These are phyloP conservation scores for Drosophila mercatorum DNA, from an alignment of 2,888 invertebrate species.

Conservation along the genomic window DNA sequence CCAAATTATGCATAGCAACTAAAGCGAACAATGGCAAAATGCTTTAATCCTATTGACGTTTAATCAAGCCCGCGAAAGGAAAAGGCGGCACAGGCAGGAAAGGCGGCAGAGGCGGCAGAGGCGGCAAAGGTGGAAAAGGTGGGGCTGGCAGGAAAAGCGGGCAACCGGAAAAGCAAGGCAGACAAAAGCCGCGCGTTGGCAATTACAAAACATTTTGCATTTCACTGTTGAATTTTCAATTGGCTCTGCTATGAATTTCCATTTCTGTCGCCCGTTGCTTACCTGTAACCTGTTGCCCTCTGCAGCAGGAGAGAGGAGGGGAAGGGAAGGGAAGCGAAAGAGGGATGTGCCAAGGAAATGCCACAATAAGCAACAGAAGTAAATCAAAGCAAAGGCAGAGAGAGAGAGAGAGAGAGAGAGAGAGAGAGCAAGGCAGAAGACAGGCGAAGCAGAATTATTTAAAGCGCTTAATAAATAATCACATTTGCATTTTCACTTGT, in stretches of 20 bases:
- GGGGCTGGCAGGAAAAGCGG: neutral
- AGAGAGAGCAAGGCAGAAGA: neutral
- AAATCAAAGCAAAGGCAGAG: constrained; percentile 42
- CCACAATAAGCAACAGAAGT: constrained; percentile 22
- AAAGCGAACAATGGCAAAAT: constrained; percentile 51
- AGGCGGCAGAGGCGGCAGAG: neutral
- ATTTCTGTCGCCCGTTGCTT: constrained; percentile 47
- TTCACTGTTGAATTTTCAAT: constrained; percentile 70
- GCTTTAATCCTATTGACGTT: constrained; percentile 78
- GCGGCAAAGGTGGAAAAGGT: neutral
- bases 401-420: neutral
- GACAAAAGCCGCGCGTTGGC: constrained; percentile 47
- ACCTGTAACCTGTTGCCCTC: constrained; percentile 55
- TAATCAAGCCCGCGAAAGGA: constrained; percentile 60
- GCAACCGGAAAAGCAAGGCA: constrained; percentile 4
- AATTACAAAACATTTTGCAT: constrained; percentile 67
- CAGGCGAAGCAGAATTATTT: constrained; percentile 58
- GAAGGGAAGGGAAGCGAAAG: too few species aligned
- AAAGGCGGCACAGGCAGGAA: neutral
- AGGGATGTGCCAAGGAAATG: neutral
- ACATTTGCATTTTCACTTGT: constrained; percentile 82
- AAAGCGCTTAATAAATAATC: constrained; percentile 78
- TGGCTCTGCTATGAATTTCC: constrained; percentile 63
- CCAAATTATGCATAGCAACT: constrained; percentile 48
- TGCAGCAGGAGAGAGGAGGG: neutral